These are phyloP conservation scores for Gymnopithys bicolor DNA, from an alignment of 2,797 vertebrate species.

Conservation along the genomic window DNA sequence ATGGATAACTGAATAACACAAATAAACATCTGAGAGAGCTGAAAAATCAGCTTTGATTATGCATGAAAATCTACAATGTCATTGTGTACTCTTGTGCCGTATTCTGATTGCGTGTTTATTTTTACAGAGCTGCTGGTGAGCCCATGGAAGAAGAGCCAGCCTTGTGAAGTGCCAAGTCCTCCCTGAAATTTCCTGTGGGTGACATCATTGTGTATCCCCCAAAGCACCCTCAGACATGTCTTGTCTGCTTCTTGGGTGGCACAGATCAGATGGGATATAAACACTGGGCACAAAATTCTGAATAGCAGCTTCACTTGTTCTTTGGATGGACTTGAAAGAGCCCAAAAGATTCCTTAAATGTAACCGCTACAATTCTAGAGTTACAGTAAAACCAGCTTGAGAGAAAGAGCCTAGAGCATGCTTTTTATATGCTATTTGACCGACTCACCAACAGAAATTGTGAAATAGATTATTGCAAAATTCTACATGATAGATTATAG, in stretches of 20 bases:
- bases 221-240: constrained; percentile 90
- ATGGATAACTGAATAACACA: constrained; percentile 93
- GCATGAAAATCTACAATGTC: constrained; percentile 90
- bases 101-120: constrained; percentile 99
- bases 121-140: constrained; percentile 90
- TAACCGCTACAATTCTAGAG: constrained; percentile 78
- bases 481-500: constrained; percentile 60
- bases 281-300: constrained; percentile 83
- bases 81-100: constrained; percentile 91
- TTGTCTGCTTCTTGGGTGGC: constrained; percentile 97
- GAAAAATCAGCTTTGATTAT: constrained; percentile 97
- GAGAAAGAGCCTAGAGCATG: constrained; percentile 72
- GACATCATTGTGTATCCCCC: constrained; percentile 96
- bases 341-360: constrained; percentile 75
- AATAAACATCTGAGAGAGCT: constrained; percentile 93
- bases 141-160: constrained; percentile 90
- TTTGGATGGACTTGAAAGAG: constrained; percentile 84
- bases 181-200: constrained; percentile 91
- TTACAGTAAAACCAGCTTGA: constrained; percentile 74
- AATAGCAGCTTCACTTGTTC: constrained; percentile 83
- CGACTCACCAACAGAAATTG: constrained; percentile 56
- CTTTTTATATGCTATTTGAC: constrained; percentile 70
- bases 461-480: constrained; percentile 64
- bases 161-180: constrained; percentile 92
- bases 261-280: constrained; percentile 86